Base-by-base conservation (phyloP, 2,797 vertebrate species). In the Phoxinus dragarum region DNA sequence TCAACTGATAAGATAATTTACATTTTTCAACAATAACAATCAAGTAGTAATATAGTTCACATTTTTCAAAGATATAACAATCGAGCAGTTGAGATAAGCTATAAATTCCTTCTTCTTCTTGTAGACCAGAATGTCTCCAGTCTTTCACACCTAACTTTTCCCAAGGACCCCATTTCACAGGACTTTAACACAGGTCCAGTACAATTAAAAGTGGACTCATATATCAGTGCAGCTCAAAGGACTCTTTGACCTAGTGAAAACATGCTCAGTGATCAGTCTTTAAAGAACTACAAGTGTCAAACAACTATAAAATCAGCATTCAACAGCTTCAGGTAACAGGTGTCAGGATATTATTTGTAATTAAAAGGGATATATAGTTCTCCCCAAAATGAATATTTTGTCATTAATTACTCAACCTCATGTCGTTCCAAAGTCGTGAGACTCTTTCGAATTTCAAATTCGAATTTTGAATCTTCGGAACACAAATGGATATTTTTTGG, bases 21-120 rank as follows among this genome's bases (percentile, higher is more conserved):
- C 0, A 42, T 27, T 27, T 27, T 27, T 27, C 27, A 44, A 44
- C 42, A 44, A 11, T 44, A 44, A 44, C 44, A 44, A 44, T 44
- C 44, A 12, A 12, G 11, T 11, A 12, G 44, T 44, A 44, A 44
- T 44, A 44, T 44, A 44, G 9, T 8, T 44, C 42, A 44, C 42
- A 44, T 44, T 44, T 44, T 44, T 47, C 12, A 47, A 47, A 71
- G 47, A 80, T 5, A 81, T 84, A 77, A 89, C 27, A 84, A 73
- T 86, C 40, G 56, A 56, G 21, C 21, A 10, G 8, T 23, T 56
- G 8, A 56, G 8, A 56, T 56, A 23, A 56, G 54, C 54, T 44
- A 77, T 56, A 54, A 77, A 77, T 40, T 21, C 36, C 7, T 69
- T 54, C 61, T 67, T n/a, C 19, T 47, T 47, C 38, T 54, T 54